phyloP scores from a whole-genome alignment of 2,797 vertebrate species.

The Botia kubotai region DNA sequence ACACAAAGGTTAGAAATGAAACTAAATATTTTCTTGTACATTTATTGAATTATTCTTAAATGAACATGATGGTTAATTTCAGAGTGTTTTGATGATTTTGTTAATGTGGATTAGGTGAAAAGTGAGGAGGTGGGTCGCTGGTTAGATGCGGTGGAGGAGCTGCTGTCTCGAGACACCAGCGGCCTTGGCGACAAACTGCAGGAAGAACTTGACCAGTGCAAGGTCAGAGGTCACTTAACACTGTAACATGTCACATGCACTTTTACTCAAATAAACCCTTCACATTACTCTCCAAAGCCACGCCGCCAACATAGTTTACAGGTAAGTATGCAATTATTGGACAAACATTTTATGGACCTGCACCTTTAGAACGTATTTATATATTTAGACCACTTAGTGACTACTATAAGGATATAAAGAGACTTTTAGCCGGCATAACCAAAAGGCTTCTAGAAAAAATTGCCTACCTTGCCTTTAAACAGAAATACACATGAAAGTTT shows the following conservation, averaged over 20 bases:
- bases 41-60: not conserved
- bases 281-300: not conserved
- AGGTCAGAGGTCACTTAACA: slow-evolving; percentile 71
- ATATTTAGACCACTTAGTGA: too few relatives aligned
- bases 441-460: too few relatives aligned
- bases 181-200: slow-evolving; percentile 78
- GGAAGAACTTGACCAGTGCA: slow-evolving; percentile 88
- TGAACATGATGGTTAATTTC: not conserved
- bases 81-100: not conserved
- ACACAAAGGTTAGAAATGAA: slow-evolving; percentile 82
- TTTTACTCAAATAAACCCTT: not conserved
- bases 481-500: too few relatives aligned
- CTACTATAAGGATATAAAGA: too few relatives aligned
- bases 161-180: slow-evolving; percentile 80
- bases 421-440: too few relatives aligned
- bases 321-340: too few relatives aligned
- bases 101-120: slow-evolving; percentile 74
- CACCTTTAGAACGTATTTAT: too few relatives aligned
- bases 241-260: not conserved
- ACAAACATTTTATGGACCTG: too few relatives aligned
- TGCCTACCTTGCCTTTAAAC: too few relatives aligned
- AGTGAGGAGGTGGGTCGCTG: slow-evolving; percentile 84
- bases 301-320: too few relatives aligned
- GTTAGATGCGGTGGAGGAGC: slow-evolving; percentile 85
- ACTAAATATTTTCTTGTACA: not conserved